Evolutionary conservation across 2,888 invertebrate species (phyloP), one percentile per base, ranked within the genome.

Genomic region (Ennomos erosarius): DNA sequence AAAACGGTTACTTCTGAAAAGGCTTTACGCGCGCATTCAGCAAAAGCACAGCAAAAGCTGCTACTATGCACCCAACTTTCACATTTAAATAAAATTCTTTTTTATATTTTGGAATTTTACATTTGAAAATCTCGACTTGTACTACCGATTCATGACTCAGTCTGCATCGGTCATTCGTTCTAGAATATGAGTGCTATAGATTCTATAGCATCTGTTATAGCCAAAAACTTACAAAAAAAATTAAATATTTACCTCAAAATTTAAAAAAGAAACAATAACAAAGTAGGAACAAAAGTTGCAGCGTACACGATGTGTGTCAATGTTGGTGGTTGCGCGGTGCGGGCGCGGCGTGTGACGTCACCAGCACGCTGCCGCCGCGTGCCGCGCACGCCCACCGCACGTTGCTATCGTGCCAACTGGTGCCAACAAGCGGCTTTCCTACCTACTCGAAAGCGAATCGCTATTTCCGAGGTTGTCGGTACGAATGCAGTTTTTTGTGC

Each of bases 341-440:
- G 74, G 79, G 77, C 79, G 75, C 64, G 64, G 58, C 59, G 62
- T 34, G 46, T 71, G 70, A 69, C 70, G 69, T 69, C 68, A 71
- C 71, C 73, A 49, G 69, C 81, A 79, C 79, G 79, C 78, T 68
- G 59, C 51, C 61, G n/a, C 60, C 69, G 74, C 79, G 80, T 78
- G 76, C 56, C n/a, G 58, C 45, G 55, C 70, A 68, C 69, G 66
- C 65, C 61, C 64, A 57, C 62, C 51, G 68, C 53, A 49, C 59
- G 51, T 40, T 46, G 51, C 39, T 34, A 26, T 37, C 53, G 64
- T 62, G 67, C 65, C 66, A 62, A 59, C 35, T 57, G 48, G 48
- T 52, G 52, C 56, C 58, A 56, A 63, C 62, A 26, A 6, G 59
- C 52, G 46, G 62, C 38, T n/a, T 4, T 69, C 63, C 67, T 70